Evolutionary conservation across 53 echinoderm and acorn worm genomes (phyloP), one percentile per base, ranked within the genome.

Genomic region (Mesocentrotus franciscanus): DNA sequence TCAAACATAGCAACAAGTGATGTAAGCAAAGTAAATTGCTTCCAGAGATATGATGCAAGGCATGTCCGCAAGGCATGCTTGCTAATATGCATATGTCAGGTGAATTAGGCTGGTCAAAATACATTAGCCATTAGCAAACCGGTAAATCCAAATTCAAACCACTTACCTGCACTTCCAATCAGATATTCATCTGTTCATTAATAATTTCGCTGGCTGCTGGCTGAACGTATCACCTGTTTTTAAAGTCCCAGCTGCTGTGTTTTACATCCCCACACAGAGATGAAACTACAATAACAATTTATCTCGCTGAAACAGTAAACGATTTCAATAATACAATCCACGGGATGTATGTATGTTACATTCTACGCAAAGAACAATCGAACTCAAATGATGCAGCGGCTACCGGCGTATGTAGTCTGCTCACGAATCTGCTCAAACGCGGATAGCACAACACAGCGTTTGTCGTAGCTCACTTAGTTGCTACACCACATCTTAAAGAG

Each of bases 401-500:
- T 36, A 36, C 10, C n/a, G 14, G 24, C 8, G 20, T n/a, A n/a
- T 39, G 81, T 81, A 42, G 81, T 87, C 87, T 87, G n/a, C 87
- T 85, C 3, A 4, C 58, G 57, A 1, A n/a, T 57, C 27, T 26
- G 11, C 56, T 20, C 24, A n/a, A 10, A 58, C 27, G 81, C 16
- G 56, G 58, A 59, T 87, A 87, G 14, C 85, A 27, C 58, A 14
- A 57, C 12, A 58, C 29, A 9, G 58, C 27, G 58, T 27, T n/a
- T 58, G 58, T 58, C 58, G 58, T 87, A n/a, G 49, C 22, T 18
- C 2, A 22, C 84, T 13, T 84, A 49, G 84, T 84, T 42, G 49
- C 84, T 84, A 15, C 33, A 84, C 84, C 49, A 84, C 84, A 84
- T 87, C n/a, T 87, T 64, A 22, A 78, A 78, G 78, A 78, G 36